phyloP scores from a whole-genome alignment of 2,113 vertebrate genomes.

The Cisticola juncidis region DNA sequence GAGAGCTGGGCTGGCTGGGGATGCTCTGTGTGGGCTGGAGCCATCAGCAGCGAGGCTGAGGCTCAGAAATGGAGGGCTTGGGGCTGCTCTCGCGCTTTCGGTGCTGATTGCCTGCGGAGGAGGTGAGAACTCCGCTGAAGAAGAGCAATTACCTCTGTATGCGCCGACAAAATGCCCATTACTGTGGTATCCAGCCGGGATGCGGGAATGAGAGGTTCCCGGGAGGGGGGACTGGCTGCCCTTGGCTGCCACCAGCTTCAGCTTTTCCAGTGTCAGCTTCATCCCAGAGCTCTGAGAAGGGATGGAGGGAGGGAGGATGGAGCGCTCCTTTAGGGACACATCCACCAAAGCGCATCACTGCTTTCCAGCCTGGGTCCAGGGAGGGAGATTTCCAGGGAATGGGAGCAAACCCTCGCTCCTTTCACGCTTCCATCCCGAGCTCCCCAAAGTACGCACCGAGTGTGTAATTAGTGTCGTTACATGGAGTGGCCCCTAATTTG shows the following conservation, averaged over 20 bases:
- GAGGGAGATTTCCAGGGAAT: neutral
- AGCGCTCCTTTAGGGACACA: neutral
- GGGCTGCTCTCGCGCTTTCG: neutral
- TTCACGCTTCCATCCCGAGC: neutral
- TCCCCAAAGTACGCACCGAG: neutral
- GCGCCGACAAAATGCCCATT: constrained; percentile 40
- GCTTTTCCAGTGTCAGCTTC: neutral
- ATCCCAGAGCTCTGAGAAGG: neutral
- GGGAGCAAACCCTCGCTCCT: neutral
- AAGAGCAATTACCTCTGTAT: constrained; percentile 16
- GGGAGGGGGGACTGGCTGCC: neutral
- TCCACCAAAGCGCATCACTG: neutral
- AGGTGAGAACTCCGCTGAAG: constrained; percentile 42
- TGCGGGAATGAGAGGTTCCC: neutral
- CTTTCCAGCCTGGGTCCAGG: neutral
- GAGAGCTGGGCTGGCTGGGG: neutral
- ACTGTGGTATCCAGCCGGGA: constrained; percentile 34
- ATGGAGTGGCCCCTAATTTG: neutral
- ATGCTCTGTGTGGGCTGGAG: neutral
- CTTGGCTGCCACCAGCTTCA: neutral
- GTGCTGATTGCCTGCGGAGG: constrained; percentile 44
- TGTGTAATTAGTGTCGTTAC: neutral
- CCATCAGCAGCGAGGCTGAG: neutral
- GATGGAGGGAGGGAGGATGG: neutral
- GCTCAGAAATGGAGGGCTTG: neutral